phyloP scores from a whole-genome alignment of 2,113 vertebrate genomes.

The Nesoenas mayeri region DNA sequence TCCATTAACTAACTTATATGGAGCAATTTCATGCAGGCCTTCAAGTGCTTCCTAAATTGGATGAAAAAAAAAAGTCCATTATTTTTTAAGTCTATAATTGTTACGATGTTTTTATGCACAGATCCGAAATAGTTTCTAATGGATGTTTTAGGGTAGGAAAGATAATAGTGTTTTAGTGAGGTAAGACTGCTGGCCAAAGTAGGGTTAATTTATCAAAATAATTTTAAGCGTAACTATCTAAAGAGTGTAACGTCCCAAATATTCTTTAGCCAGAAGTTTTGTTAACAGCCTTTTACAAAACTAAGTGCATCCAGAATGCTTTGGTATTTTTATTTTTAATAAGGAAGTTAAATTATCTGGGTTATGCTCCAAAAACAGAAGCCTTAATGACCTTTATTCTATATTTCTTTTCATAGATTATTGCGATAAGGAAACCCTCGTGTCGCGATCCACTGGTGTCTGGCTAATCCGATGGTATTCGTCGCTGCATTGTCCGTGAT shows the following conservation, averaged over 20 bases:
- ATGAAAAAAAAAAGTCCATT: constrained; percentile 70
- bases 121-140: constrained; percentile 74
- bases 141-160: constrained; percentile 57
- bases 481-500: constrained; percentile 87
- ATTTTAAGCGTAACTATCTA: constrained; percentile 45
- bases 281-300: background rate
- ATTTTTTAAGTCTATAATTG: constrained; percentile 77
- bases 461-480: constrained; percentile 86
- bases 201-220: constrained; percentile 75
- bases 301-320: background rate
- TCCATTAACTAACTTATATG: constrained; percentile 71
- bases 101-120: constrained; percentile 58
- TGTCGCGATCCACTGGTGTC: constrained; percentile 87
- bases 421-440: constrained; percentile 85
- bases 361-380: constrained; percentile 73
- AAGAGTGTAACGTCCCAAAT: background rate
- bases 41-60: constrained; percentile 69
- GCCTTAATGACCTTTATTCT: constrained; percentile 80
- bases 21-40: constrained; percentile 58
- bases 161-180: constrained; percentile 70
- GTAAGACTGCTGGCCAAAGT: constrained; percentile 62
- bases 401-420: constrained; percentile 60
- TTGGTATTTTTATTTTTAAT: constrained; percentile 51
- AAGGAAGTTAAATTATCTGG: constrained; percentile 72
- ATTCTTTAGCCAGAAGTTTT: background rate